A percentile compares a stretch with the other conserved stretches of the same genome.
Evolutionary conservation across 2,797 vertebrate genomes (phyloP).

Genomic region (Pangasius macronema): DNA sequence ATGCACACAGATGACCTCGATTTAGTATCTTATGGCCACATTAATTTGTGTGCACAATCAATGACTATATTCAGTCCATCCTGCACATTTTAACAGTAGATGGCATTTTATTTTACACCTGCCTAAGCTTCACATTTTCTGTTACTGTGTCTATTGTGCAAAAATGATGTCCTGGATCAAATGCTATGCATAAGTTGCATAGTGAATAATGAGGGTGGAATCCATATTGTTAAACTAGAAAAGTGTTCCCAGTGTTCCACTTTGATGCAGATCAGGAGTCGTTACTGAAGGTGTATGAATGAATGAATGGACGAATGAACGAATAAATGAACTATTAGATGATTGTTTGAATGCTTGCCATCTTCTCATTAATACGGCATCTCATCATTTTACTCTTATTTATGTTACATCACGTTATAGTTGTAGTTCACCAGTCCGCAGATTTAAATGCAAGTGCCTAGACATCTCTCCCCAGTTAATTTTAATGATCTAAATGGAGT

Average conservation of each 20-base stretch:
- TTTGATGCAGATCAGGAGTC: neutral
- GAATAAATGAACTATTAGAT: neutral
- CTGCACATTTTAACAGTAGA: neutral
- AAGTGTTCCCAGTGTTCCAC: neutral
- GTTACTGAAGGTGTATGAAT: neutral
- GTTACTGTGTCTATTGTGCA: neutral
- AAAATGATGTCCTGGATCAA: neutral
- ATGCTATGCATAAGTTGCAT: neutral
- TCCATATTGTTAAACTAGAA: neutral
- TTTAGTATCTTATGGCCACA: neutral
- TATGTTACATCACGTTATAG: neutral
- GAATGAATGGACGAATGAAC: neutral
- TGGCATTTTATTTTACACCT: neutral
- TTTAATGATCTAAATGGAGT: neutral
- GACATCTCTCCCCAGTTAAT: neutral
- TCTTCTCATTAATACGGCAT: neutral
- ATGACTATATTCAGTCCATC: neutral
- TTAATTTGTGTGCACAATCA: neutral
- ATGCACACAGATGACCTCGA: neutral
- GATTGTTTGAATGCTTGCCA: neutral
- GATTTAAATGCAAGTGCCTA: neutral
- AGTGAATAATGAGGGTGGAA: neutral
- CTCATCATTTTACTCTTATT: neutral
- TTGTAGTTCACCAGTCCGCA: neutral
- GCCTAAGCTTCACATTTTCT: neutral